These are phyloP conservation scores for Colostygia pectinataria DNA, from an alignment of 2,888 invertebrate genomes.

Conservation along the genomic window DNA sequence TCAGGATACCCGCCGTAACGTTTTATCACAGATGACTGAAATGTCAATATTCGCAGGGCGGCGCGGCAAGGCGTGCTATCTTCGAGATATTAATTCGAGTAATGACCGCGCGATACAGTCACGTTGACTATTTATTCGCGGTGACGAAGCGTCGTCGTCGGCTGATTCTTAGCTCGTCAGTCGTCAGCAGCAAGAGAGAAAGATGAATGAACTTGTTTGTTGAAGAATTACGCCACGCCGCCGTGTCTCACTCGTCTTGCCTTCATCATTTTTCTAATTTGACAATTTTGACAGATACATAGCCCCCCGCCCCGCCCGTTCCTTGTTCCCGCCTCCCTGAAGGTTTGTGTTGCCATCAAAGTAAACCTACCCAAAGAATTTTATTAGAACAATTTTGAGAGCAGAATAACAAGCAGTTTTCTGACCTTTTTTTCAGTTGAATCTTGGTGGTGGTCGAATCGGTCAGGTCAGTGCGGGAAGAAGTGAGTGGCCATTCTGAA, in stretches of 20 bases:
- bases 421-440: too few species aligned
- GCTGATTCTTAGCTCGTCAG: conserved; percentile 52
- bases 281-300: conserved; percentile 30
- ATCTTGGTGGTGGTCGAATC: too few species aligned
- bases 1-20: conserved; percentile 60
- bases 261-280: conserved; percentile 50
- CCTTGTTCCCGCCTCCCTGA: too few species aligned
- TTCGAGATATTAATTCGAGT: conserved; percentile 54
- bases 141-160: conserved; percentile 58
- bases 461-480: too few species aligned
- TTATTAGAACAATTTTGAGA: too few species aligned
- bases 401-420: too few species aligned
- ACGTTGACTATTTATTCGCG: conserved; percentile 69
- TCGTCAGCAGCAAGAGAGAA: conserved; percentile 49
- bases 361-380: too few species aligned
- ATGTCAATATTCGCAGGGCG: conserved; percentile 59
- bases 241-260: conserved; percentile 33
- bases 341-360: too few species aligned
- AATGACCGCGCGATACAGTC: conserved; percentile 62
- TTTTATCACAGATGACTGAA: conserved; percentile 76
- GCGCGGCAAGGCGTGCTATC: conserved; percentile 61
- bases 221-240: conserved; percentile 51
- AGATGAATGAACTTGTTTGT: conserved; percentile 61
- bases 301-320: neutral
- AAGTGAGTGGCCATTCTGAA: too few species aligned